phyloP scores from a whole-genome alignment of 2,797 vertebrate species.

The Coracias cyanogaster region DNA sequence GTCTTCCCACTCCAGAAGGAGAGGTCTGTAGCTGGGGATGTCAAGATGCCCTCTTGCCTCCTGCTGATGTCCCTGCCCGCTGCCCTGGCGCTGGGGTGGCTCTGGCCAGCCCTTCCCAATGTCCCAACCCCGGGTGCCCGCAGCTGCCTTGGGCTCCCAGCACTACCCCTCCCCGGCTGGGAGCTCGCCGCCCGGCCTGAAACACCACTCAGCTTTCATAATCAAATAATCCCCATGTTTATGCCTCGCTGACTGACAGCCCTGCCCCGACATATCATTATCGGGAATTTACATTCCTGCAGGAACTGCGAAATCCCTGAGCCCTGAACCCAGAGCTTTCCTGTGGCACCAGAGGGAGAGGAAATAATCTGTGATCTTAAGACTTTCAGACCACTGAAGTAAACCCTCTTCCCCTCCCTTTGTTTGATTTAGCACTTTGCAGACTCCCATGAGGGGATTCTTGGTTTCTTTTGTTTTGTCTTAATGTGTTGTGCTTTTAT shows the following conservation, averaged over 20 bases:
- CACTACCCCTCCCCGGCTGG: rapidly evolving
- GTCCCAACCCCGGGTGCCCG: not conserved
- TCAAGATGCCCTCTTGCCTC: not conserved
- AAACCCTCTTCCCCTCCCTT: conserved; percentile 59
- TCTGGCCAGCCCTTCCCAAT: not conserved
- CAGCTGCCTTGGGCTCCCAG: not conserved
- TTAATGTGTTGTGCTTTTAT: conserved; percentile 18
- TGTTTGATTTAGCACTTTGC: conserved; percentile 63
- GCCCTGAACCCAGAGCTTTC: conserved; percentile 45
- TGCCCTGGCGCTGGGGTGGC: not conserved
- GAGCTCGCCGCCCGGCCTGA: not conserved
- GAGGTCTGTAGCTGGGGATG: not conserved
- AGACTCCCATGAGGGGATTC: conserved; percentile 44
- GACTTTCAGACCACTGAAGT: conserved; percentile 56
- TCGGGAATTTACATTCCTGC: conserved; percentile 66
- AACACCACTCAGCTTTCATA: conserved; percentile 21
- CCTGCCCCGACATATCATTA: conserved; percentile 61
- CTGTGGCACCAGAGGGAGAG: conserved; percentile 63
- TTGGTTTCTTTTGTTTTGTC: conserved; percentile 58
- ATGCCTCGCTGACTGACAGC: conserved; percentile 14
- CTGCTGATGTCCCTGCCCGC: not conserved
- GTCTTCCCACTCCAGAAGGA: rapidly evolving
- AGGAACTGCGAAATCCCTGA: conserved; percentile 5
- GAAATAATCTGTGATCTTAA: conserved; percentile 68
- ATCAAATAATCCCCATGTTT: conserved; percentile 66